A percentile compares a stretch with the other conserved stretches of the same genome.
phyloP scores from a whole-genome alignment of 2,113 vertebrate genomes.

The Stegastes partitus region DNA sequence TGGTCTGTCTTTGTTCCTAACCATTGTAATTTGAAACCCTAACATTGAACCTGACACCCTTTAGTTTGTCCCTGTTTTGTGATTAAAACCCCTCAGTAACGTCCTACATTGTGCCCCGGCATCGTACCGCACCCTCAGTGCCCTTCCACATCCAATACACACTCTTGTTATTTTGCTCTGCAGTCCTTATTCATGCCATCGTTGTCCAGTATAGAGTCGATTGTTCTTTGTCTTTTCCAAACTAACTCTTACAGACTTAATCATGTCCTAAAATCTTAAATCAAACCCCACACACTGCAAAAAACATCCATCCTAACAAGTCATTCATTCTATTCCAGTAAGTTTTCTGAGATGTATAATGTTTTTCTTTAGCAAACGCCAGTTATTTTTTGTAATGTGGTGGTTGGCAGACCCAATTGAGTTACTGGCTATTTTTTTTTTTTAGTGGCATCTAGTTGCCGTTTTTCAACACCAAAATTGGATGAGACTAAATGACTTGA shows the following conservation, averaged over 20 bases:
- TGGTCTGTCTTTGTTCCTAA: slow-evolving; percentile 55
- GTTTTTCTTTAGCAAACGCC: background rate
- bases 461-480: slow-evolving; percentile 4
- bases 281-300: slow-evolving; percentile 64
- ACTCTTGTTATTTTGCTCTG: slow-evolving; percentile 52
- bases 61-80: slow-evolving; percentile 65
- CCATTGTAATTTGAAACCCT: slow-evolving; percentile 51
- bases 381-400: too few species aligned
- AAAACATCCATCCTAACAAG: slow-evolving; percentile 67
- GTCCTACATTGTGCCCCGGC: slow-evolving; percentile 53
- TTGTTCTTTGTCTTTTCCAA: slow-evolving; percentile 51
- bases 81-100: slow-evolving; percentile 42
- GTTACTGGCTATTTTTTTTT: background rate
- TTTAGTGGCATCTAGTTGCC: slow-evolving; percentile 8
- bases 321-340: slow-evolving; percentile 21
- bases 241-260: slow-evolving; percentile 46
- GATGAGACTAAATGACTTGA: slow-evolving; percentile 38
- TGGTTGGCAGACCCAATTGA: background rate
- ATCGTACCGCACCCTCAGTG: slow-evolving; percentile 36
- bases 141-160: slow-evolving; percentile 34
- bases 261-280: slow-evolving; percentile 35
- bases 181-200: slow-evolving; percentile 57
- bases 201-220: slow-evolving; percentile 31
- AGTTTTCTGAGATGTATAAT: background rate
- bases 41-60: slow-evolving; percentile 34